Evolutionary conservation across 2,797 vertebrate species (phyloP).

Genomic region (Propithecus perrieri): DNA sequence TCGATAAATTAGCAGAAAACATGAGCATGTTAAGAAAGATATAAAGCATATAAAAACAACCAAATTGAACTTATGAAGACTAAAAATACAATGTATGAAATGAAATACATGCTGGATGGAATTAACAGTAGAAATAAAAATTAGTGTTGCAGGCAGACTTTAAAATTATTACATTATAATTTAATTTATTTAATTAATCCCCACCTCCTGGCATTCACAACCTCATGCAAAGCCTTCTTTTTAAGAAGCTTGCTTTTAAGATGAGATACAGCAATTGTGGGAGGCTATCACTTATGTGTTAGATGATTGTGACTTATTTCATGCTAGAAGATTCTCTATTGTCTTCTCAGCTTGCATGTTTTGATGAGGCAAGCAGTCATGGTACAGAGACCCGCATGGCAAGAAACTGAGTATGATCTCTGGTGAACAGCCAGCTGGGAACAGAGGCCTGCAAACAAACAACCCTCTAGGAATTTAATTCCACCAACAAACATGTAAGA

Average conservation of each 20-base stretch:
- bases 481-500: not conserved
- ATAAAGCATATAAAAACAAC: not conserved
- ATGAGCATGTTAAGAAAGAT: not conserved
- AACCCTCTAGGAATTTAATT: not conserved
- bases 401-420: too few species aligned
- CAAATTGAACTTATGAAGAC: not conserved
- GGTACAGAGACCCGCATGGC: not conserved
- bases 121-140: not conserved
- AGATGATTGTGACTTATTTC: not conserved
- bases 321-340: not conserved
- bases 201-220: not conserved
- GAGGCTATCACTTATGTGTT: not conserved
- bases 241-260: not conserved
- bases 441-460: not conserved
- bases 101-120: not conserved
- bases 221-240: not conserved
- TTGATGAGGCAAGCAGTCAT: not conserved
- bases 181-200: not conserved
- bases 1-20: not conserved
- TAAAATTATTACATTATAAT: not conserved
- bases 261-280: not conserved
- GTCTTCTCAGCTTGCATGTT: not conserved
- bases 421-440: not conserved
- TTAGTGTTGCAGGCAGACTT: not conserved
- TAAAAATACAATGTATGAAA: not conserved